Evolutionary conservation across 2,888 invertebrate genomes (phyloP), one percentile per base, ranked within the genome.

Genomic region (Leucophenga montana): DNA sequence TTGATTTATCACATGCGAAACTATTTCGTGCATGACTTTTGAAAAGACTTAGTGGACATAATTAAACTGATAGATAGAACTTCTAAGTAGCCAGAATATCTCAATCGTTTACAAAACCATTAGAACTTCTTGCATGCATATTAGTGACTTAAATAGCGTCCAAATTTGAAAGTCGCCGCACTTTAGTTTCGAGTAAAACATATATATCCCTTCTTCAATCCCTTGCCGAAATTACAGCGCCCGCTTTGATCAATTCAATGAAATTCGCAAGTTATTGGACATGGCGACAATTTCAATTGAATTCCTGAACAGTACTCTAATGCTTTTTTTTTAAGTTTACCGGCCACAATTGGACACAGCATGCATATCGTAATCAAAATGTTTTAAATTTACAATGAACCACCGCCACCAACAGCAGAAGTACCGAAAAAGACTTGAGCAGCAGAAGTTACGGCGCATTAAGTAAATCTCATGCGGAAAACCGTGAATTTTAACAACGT

Each of bases 401-500:
- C 3, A 39, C 8, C 39, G 39, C 4, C 33, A 16, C 6, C 48
- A 16, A 50, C 50, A 13, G 50, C 18, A 16, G 50, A 46, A 46
- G 46, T 6, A 27, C 2, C 2, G 27, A 27, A 27, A 27, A 27
- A 27, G 27, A 27, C 27, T 27, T 27, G 27, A 3, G 3, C 50
- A 16, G 16, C 14, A 50, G 50, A 5, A 6, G 50, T 50, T 18
- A 50, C 18, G 16, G 18, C 50, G 50, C 50, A 50, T 50, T 50
- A 18, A 50, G 18, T n/a, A 18, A 50, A 16, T 18, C 13, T 50
- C 50, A 39, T 39, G 39, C 39, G 39, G 39, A 39, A 66, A 44
- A 50, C 69, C 44, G 18, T 50, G 66, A 39, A 56, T 27, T 20
- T 18, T 56, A 22, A 56, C 22, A 13, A 13, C 13, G 13, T 56